Evolutionary conservation across 2,113 vertebrate species (phyloP), one percentile per base, ranked within the genome.

Genomic region (Ammodytes dubius): DNA sequence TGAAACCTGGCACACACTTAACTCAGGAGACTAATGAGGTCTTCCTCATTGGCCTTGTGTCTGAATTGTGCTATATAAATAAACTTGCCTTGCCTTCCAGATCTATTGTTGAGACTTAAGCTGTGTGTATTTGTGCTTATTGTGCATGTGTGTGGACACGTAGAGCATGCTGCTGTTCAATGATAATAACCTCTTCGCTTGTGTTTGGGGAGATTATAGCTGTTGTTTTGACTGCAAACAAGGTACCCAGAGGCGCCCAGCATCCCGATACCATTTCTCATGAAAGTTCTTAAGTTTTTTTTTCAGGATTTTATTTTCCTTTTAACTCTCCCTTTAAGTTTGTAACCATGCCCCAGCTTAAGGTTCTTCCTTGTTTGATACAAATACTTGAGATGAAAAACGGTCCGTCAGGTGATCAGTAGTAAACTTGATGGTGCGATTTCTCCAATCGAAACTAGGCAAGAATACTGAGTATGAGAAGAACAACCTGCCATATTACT

Each of bases 11-110:
- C 85, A 83, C 59, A 59, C 83, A 72, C 85, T 88, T 83, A 77
- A 75, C 87, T 83, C 46, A 39, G 74, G 81, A 90, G 87, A 91
- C 87, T 94, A 93, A 94, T 92, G 91, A 93, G 92, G 87, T 90
- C 85, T 88, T 27, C 27, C 27, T 27, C 27, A 27, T 27, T 27
- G 27, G 27, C 27, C 27, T 27, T 27, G 27, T 27, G 27, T 27
- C 27, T 27, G 27, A 27, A 27, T 27, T 27, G 27, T 27, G 27
- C 27, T 27, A 27, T 27, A 27, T 27, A 27, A 27, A 27, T 27
- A 27, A 27, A 27, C 27, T 27, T 27, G 27, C 27, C 27, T 27
- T 27, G 27, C 27, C 27, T 27, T 89, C 82, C 79, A 70, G 67
- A 82, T 90, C 86, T 86, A 86, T 93, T 93, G 92, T 93, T 84